Percentiles rank a stretch among this genome's conserved stretches.
Conservation (phyloP, 2,888 invertebrate genomes). For the Bruchidius siliquastri region DNA sequence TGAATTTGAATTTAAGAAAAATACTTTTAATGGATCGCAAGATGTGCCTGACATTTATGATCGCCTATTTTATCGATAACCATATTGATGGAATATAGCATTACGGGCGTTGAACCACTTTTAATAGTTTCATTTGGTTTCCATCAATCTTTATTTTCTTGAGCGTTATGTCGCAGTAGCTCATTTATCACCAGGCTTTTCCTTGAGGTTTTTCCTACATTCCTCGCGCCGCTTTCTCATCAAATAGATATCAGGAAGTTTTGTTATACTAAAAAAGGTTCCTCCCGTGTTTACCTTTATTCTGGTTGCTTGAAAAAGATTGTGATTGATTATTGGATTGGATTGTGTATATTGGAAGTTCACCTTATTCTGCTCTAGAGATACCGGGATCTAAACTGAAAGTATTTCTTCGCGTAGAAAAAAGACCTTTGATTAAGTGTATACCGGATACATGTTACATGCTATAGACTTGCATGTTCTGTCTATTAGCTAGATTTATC, state of each 20-base stretch:
- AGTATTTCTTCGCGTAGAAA: too few relatives aligned
- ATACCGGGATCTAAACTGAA: too few relatives aligned
- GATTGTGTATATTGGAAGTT: not conserved
- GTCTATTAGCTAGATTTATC: too few relatives aligned
- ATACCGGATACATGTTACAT: too few relatives aligned
- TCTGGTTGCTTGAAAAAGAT: not conserved
- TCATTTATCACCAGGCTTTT: not conserved
- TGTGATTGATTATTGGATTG: not conserved
- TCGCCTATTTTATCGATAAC: not conserved
- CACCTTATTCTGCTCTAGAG: not conserved
- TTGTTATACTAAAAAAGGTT: not conserved
- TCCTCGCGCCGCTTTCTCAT: not conserved
- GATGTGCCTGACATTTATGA: not conserved
- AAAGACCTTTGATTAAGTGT: too few relatives aligned
- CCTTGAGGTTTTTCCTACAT: not conserved
- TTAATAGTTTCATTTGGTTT: slow-evolving; percentile 10
- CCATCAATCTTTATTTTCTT: slow-evolving; percentile 15
- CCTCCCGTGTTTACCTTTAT: not conserved
- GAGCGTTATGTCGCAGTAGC: not conserved
- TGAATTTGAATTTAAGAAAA: too few relatives aligned
- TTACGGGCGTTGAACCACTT: slow-evolving; percentile 8
- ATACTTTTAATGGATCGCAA: not conserved
- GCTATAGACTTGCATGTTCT: too few relatives aligned
- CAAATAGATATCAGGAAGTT: not conserved
- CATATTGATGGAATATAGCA: not conserved